phyloP scores from a whole-genome alignment of 2,113 vertebrate genomes.

The Pseudorasbora parva region DNA sequence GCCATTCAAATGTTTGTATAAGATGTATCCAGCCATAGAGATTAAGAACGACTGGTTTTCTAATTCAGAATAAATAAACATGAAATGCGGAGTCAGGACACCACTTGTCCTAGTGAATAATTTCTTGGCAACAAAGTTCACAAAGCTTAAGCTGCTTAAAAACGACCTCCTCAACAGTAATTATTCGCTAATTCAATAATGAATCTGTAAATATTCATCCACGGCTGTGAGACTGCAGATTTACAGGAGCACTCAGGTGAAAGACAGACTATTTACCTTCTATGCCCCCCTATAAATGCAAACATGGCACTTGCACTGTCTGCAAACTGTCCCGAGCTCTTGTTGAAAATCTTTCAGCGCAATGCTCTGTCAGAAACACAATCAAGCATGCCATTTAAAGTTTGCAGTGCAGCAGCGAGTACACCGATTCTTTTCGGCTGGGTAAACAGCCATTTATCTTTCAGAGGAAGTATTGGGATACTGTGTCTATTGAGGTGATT shows the following conservation, averaged over 20 bases:
- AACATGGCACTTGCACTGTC: slow-evolving; percentile 20
- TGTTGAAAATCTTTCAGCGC: slow-evolving; percentile 28
- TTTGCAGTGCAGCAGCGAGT: slow-evolving; percentile 21
- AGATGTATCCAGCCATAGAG: neutral
- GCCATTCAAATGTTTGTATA: slow-evolving; percentile 33
- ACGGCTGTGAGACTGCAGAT: neutral
- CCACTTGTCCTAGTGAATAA: slow-evolving; percentile 8
- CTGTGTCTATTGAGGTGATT: slow-evolving; percentile 50
- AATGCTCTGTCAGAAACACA: slow-evolving; percentile 26
- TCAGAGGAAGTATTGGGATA: slow-evolving; percentile 38
- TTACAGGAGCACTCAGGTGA: slow-evolving; percentile 2
- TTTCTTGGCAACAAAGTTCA: slow-evolving; percentile 17
- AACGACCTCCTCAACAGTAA: neutral
- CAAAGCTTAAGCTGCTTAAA: slow-evolving; percentile 3
- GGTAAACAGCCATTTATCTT: slow-evolving; percentile 57
- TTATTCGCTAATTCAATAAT: slow-evolving; percentile 31
- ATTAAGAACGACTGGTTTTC: slow-evolving; percentile 13
- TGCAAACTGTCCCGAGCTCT: slow-evolving; percentile 29
- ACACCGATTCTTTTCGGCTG: slow-evolving; percentile 33
- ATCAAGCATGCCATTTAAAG: slow-evolving; percentile 43
- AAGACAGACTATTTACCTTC: neutral
- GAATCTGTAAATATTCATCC: slow-evolving; percentile 23
- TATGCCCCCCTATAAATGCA: slow-evolving; percentile 2
- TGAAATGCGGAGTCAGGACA: slow-evolving; percentile 3
- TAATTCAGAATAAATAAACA: slow-evolving; percentile 27